Evolutionary conservation across 1,140 invertebrate genomes (phyloP), one percentile per base, ranked within the genome.

Genomic region (Streblospio benedicti): DNA sequence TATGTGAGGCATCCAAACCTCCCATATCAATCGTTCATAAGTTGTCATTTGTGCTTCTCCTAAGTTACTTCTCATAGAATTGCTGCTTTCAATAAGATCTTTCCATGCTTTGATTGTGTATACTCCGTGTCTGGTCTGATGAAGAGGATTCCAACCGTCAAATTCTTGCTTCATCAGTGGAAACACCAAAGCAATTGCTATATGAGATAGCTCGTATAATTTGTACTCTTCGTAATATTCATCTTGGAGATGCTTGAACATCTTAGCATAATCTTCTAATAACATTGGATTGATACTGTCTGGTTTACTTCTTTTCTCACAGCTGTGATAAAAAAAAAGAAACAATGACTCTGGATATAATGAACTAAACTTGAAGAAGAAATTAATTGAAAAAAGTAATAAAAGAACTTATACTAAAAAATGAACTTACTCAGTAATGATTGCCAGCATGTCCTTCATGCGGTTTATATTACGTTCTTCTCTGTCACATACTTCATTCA

Each of bases 1-100:
- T 56, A 93, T 79, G 57, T 81, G 82, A 31, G 91, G 92, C 83
- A 94, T 88, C 85, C 91, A 91, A 0, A 87, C 84, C 60, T 91
- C 87, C 92, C 92, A 95, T 55, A 96, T 79, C 3, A 95, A 76
- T 64, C 71, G 64, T 56, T 89, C 86, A 70, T 90, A 91, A 0
- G 88, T 85, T 71, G 86, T 85, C 75, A 88, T 84, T 32, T 18
- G 50, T 25, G 20, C 23, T 27, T 30, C 33, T 27, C 25, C 4
- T 14, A 23, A 23, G 30, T 27, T 43, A 57, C 53, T 50, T 54
- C 14, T 50, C 31, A 18, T 51, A 44, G 23, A 25, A 27, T 20
- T 32, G 25, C 64, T 66, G 27, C 69, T 69, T 16, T 70, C 71
- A 25, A 78, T 61, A 4, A 76, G 59, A 18, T 63, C 60, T 28